Conservation (phyloP, 2,888 invertebrate species). For the Andricus curvator region DNA sequence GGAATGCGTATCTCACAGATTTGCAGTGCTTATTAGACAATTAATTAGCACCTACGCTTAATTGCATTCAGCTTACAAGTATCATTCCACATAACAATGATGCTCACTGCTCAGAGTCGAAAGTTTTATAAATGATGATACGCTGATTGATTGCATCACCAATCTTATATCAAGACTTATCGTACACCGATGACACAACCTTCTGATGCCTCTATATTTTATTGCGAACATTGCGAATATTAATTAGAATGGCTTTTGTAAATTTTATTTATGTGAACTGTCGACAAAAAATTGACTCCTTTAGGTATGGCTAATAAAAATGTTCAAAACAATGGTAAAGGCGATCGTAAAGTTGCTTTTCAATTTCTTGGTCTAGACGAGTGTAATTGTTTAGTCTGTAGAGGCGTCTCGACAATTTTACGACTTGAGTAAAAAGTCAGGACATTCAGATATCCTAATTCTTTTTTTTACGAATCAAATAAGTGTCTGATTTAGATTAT, state of each 20-base stretch:
- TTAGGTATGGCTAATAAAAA: conserved; percentile 2
- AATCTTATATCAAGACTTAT: conserved; percentile 16
- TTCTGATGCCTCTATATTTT: conserved; percentile 19
- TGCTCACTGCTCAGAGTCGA: neutral
- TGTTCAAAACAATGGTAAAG: conserved; percentile 1
- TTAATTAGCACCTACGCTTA: neutral
- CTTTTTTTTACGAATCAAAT: neutral
- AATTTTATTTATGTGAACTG: conserved; percentile 21
- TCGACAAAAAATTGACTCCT: neutral
- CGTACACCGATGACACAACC: conserved; percentile 17
- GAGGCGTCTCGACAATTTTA: conserved; percentile 8
- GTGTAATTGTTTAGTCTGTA: conserved; percentile 5
- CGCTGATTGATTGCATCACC: conserved; percentile 36
- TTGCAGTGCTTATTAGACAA: neutral
- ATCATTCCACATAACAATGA: neutral
- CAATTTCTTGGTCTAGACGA: conserved; percentile 24
- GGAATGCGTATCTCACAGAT: neutral
- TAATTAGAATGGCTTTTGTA: neutral
- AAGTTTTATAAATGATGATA: conserved; percentile 29
- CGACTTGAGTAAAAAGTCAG: conserved; percentile 12
- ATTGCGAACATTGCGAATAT: conserved; percentile 15
- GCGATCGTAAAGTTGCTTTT: conserved; percentile 12
- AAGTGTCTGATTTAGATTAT: neutral
- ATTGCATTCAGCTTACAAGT: neutral
- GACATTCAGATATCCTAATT: neutral